Conservation (phyloP, 2,797 vertebrate genomes). For the Mormyrops attenuatus region DNA sequence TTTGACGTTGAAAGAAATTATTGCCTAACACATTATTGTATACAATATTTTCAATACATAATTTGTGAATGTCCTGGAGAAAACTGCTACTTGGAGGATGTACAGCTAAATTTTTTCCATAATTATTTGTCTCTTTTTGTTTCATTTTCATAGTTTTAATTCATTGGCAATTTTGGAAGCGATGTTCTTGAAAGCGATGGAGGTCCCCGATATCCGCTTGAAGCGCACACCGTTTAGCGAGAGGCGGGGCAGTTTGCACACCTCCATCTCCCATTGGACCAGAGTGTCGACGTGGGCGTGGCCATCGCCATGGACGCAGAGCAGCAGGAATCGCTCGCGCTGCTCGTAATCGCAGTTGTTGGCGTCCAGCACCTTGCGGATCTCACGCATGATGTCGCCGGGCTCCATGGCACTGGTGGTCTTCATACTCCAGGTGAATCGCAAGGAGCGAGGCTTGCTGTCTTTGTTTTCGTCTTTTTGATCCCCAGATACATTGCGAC, state of each 20-base stretch:
- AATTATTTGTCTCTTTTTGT: neutral
- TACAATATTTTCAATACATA: constrained; percentile 59
- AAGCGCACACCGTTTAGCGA: constrained; percentile 85
- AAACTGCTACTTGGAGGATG: constrained; percentile 67
- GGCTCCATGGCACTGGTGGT: constrained; percentile 85
- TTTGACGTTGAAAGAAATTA: constrained; percentile 78
- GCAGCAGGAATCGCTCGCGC: constrained; percentile 78
- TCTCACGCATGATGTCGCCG: constrained; percentile 82
- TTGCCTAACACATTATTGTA: constrained; percentile 80
- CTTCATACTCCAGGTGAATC: constrained; percentile 90
- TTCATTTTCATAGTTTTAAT: constrained; percentile 68
- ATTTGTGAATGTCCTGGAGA: constrained; percentile 64
- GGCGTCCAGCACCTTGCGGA: constrained; percentile 81
- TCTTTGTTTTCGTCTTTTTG: constrained; percentile 79
- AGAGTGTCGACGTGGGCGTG: constrained; percentile 70
- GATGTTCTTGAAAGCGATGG: constrained; percentile 88
- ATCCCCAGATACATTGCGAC: constrained; percentile 81
- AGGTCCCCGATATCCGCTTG: constrained; percentile 84
- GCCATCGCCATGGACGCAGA: constrained; percentile 81
- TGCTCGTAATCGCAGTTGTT: constrained; percentile 86
- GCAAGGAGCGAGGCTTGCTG: constrained; percentile 76
- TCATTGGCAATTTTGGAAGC: constrained; percentile 89
- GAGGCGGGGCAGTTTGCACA: constrained; percentile 85
- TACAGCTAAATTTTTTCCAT: constrained; percentile 59
- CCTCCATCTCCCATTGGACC: constrained; percentile 88